These are phyloP conservation scores for Hemicrepidius hirtus DNA, from an alignment of 2,888 invertebrate species.

Conservation along the genomic window DNA sequence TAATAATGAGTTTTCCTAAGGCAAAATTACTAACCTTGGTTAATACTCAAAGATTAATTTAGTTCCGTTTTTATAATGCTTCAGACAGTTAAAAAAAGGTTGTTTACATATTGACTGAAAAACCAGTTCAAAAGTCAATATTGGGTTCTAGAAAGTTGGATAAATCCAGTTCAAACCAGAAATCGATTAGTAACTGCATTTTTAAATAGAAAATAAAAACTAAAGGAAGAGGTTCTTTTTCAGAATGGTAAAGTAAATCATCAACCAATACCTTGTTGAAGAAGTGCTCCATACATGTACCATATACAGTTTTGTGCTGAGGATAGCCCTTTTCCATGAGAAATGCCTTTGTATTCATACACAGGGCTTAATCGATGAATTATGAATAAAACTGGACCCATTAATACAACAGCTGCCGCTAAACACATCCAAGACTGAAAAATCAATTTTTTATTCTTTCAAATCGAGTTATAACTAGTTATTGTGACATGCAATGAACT, in stretches of 20 bases:
- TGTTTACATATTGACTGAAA: slow-evolving; percentile 13
- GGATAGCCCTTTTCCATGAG: slow-evolving; percentile 75
- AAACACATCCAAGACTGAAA: slow-evolving; percentile 89
- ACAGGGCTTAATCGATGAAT: slow-evolving; percentile 85
- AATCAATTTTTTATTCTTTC: slow-evolving; percentile 34
- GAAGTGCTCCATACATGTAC: slow-evolving; percentile 92
- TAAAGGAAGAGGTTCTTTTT: too few relatives aligned
- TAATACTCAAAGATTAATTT: background rate
- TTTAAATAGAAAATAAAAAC: background rate
- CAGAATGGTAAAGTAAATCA: too few relatives aligned
- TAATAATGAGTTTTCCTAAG: background rate
- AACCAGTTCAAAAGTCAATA: background rate
- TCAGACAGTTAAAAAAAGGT: slow-evolving; percentile 8
- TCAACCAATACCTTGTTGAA: slow-evolving; percentile 85
- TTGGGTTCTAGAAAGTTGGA: background rate
- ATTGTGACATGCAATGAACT: too few relatives aligned
- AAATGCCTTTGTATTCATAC: slow-evolving; percentile 78
- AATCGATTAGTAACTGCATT: background rate
- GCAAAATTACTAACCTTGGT: slow-evolving; percentile 5
- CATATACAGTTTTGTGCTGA: slow-evolving; percentile 85
- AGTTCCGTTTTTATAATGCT: background rate
- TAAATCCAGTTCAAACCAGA: background rate
- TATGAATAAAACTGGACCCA: slow-evolving; percentile 85
- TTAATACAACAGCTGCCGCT: slow-evolving; percentile 81
- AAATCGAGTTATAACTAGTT: too few relatives aligned